Evolutionary conservation across 2,888 invertebrate genomes (phyloP).

Genomic region (Pinctada fucata): DNA sequence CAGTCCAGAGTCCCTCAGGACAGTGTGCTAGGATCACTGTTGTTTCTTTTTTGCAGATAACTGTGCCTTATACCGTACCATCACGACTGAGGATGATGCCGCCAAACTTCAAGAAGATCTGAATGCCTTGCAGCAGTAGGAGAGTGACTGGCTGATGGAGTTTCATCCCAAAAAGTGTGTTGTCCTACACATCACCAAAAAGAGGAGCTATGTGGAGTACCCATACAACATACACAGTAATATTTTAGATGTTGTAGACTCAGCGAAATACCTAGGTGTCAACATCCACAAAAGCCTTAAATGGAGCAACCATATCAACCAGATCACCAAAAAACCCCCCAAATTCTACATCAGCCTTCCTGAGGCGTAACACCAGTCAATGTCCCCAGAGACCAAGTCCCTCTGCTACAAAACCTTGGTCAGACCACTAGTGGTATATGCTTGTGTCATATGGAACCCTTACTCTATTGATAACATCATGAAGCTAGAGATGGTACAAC

Average conservation of each 20-base stretch:
- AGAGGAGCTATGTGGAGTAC: background rate
- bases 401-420: slow-evolving; percentile 10
- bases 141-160: slow-evolving; percentile 1
- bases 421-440: background rate
- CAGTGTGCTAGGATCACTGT: slow-evolving; percentile 11
- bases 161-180: slow-evolving; percentile 11
- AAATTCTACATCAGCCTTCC: slow-evolving; percentile 8
- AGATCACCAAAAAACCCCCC: slow-evolving; percentile 22
- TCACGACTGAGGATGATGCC: background rate
- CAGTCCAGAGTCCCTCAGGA: slow-evolving; percentile 6
- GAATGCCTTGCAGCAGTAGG: background rate
- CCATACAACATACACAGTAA: slow-evolving; percentile 29
- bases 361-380: slow-evolving; percentile 11
- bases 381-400: slow-evolving; percentile 7
- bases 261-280: slow-evolving; percentile 30
- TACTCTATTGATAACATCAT: background rate
- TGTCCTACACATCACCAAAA: slow-evolving; percentile 20
- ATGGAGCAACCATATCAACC: slow-evolving; percentile 30
- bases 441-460: slow-evolving; percentile 18
- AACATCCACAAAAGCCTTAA: slow-evolving; percentile 17
- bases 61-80: background rate
- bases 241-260: slow-evolving; percentile 23
- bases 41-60: slow-evolving; percentile 18
- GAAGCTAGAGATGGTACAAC: slow-evolving; percentile 14
- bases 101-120: background rate